Conservation (phyloP, 2,888 invertebrate genomes). For the Mythimna albipuncta region DNA sequence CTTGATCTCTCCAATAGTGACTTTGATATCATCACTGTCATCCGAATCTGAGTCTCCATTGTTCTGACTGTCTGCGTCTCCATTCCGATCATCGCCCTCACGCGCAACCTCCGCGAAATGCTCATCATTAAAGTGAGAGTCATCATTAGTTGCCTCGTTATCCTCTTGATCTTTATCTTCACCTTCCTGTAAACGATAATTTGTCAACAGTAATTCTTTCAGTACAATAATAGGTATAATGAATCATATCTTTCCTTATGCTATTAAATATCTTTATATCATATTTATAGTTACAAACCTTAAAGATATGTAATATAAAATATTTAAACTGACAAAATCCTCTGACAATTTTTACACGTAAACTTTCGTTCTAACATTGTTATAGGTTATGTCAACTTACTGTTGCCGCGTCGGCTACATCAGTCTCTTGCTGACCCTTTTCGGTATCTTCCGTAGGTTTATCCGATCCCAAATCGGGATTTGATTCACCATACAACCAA, state of each 20-base stretch:
- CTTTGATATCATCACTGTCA: conserved; percentile 96
- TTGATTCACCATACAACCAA: conserved; percentile 96
- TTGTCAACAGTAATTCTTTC: not conserved
- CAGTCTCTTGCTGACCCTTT: conserved; percentile 67
- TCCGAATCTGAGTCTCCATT: conserved; percentile 92
- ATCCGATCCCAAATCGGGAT: conserved; percentile 81
- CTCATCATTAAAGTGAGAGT: conserved; percentile 87
- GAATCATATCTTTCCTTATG: no score
- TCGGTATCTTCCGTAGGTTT: conserved; percentile 68
- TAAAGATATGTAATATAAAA: not conserved
- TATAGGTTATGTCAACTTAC: conserved; percentile 67
- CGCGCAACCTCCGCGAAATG: conserved; percentile 87
- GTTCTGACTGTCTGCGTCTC: conserved; percentile 87
- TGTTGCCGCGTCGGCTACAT: conserved; percentile 51
- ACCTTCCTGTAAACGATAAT: conserved; percentile 69
- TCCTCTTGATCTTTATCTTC: conserved; percentile 88
- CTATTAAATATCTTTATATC: no score
- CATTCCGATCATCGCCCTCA: conserved; percentile 81
- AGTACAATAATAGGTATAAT: not conserved
- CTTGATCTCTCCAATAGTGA: conserved; percentile 97
- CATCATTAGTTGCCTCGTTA: conserved; percentile 86
- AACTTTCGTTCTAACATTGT: conserved; percentile 26
- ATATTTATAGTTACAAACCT: not conserved
- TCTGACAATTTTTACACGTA: conserved; percentile 13
- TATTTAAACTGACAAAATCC: not conserved